A percentile compares a stretch with the other conserved stretches of the same genome.
These are phyloP conservation scores for Saguinus imperator DNA, from an alignment of 2,113 vertebrate species.

Conservation along the genomic window DNA sequence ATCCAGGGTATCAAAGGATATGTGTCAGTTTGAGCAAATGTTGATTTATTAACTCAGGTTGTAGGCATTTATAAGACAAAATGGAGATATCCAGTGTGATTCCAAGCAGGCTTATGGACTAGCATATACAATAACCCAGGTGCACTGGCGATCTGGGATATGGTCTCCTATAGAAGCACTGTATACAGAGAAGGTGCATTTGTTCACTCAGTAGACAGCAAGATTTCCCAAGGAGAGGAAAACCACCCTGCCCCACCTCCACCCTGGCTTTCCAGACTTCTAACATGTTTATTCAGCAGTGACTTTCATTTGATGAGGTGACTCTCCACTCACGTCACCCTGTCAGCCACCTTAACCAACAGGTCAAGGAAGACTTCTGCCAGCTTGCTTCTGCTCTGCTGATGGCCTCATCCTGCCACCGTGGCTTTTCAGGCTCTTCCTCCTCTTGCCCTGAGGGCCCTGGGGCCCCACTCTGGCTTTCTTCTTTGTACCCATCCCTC, in stretches of 20 bases:
- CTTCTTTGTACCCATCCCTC: neutral
- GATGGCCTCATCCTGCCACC: accelerated
- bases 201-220: too few relatives aligned
- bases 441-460: neutral
- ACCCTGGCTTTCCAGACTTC: accelerated
- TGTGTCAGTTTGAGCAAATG: neutral
- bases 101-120: neutral
- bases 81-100: neutral
- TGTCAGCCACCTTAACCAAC: neutral
- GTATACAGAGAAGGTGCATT: neutral
- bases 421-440: accelerated
- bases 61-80: neutral
- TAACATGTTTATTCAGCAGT: neutral
- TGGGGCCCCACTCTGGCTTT: slow-evolving; percentile 24
- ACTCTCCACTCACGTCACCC: too few relatives aligned
- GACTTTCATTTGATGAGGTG: accelerated
- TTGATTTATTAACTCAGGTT: neutral
- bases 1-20: neutral
- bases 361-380: neutral
- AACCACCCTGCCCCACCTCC: neutral
- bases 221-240: neutral
- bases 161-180: neutral
- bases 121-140: neutral
- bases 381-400: neutral
- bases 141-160: accelerated